Evolutionary conservation across 2,113 vertebrate species (phyloP).

Genomic region (Stegostoma tigrinum): DNA sequence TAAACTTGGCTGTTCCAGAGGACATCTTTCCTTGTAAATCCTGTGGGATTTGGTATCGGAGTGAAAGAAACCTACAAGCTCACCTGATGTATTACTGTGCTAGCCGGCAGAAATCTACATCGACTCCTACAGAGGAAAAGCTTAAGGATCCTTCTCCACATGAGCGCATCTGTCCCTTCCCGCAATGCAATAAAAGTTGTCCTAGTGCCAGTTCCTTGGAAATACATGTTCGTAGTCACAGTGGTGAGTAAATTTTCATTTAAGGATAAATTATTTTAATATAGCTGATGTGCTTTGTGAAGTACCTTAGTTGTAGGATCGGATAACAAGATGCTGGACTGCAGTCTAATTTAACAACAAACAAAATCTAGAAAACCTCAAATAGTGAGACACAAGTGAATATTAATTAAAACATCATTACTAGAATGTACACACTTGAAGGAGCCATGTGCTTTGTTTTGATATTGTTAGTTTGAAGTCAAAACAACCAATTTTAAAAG

Average conservation of each 20-base stretch:
- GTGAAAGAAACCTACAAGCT: conserved; percentile 90
- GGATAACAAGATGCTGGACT: neutral
- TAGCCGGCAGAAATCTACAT: conserved; percentile 74
- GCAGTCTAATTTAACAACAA: neutral
- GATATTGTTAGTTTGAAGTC: neutral
- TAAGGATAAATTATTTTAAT: neutral
- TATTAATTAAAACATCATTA: neutral
- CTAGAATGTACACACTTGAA: neutral
- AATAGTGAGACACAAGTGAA: neutral
- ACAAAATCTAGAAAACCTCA: neutral
- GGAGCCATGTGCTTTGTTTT: neutral
- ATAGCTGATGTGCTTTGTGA: neutral
- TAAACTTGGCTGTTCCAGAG: conserved; percentile 60
- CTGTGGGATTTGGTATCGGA: conserved; percentile 97
- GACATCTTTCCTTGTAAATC: conserved; percentile 95
- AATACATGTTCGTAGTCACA: conserved; percentile 97
- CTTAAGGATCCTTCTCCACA: conserved; percentile 85
- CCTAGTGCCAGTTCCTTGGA: conserved; percentile 95
- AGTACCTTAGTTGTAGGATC: neutral
- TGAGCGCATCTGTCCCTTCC: conserved; percentile 87
- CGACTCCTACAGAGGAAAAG: conserved; percentile 68
- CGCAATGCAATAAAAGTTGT: conserved; percentile 95
- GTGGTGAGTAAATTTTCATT: conserved; percentile 60
- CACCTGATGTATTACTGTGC: conserved; percentile 98
- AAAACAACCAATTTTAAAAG: neutral